phyloP scores from a whole-genome alignment of 2,113 vertebrate genomes.

The Cathartes aura region DNA sequence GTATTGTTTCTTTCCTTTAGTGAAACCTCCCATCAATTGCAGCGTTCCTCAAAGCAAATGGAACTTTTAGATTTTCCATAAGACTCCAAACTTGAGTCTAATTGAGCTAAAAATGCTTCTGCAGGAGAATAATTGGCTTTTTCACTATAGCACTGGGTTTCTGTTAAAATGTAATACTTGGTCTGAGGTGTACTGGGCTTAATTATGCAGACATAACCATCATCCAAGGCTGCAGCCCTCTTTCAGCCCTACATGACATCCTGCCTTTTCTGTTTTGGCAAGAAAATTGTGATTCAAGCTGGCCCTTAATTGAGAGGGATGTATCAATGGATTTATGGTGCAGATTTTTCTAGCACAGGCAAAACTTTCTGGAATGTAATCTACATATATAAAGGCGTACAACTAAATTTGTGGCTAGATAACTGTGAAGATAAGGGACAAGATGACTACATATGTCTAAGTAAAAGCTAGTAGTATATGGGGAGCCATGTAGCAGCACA shows the following conservation, averaged over 20 bases:
- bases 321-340: not conserved
- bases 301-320: not conserved
- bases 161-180: not conserved
- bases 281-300: not conserved
- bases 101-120: not conserved
- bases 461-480: not conserved
- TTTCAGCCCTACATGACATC: rapidly evolving
- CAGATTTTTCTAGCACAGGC: not conserved
- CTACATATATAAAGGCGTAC: not conserved
- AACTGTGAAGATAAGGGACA: not conserved
- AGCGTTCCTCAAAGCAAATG: not conserved
- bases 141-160: not conserved
- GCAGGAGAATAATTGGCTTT: not conserved
- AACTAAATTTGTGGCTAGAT: not conserved
- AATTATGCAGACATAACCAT: not conserved
- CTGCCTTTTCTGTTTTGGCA: not conserved
- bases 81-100: not conserved
- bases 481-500: not conserved
- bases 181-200: not conserved
- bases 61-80: not conserved
- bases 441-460: not conserved
- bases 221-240: not conserved
- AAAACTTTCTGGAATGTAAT: not conserved
- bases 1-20: not conserved
- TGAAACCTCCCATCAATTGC: not conserved